Conservation (phyloP, 64 coral and sea anemone genomes). For the Platygyra sinensis region DNA sequence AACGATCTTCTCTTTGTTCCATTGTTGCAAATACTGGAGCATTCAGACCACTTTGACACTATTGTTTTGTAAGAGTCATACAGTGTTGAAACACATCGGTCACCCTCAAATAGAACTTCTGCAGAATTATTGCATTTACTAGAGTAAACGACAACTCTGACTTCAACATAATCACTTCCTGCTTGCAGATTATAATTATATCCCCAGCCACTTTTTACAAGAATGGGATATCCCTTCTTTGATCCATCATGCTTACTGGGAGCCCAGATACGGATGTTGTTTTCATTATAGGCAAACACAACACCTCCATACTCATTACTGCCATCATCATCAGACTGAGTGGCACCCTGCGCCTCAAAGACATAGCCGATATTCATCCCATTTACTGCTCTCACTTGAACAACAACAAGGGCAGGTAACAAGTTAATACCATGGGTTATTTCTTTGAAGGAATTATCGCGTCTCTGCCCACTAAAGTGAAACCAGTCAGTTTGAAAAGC, state of each 20-base stretch:
- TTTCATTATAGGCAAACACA: constrained; percentile 87
- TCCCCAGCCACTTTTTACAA: constrained; percentile 93
- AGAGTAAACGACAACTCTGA: constrained; percentile 67
- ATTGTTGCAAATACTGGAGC: constrained; percentile 96
- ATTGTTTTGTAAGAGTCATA: constrained; percentile 74
- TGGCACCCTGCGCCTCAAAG: constrained; percentile 85
- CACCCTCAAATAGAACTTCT: constrained; percentile 51
- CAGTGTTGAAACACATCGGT: constrained; percentile 58
- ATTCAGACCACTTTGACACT: constrained; percentile 62
- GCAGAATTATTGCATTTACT: constrained; percentile 49
- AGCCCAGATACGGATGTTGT: constrained; percentile 83
- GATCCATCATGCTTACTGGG: constrained; percentile 68
- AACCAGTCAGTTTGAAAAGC: constrained; percentile 77
- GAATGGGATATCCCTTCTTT: constrained; percentile 75
- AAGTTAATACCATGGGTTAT: constrained; percentile 43
- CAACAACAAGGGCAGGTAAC: constrained; percentile 72
- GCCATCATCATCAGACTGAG: constrained; percentile 74
- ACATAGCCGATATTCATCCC: constrained; percentile 76
- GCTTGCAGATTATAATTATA: constrained; percentile 56
- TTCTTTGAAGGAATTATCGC: constrained; percentile 50
- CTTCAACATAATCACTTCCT: constrained; percentile 15
- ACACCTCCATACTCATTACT: constrained; percentile 85
- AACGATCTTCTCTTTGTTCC: constrained; percentile 58
- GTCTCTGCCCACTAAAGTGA: constrained; percentile 48
- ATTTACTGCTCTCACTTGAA: constrained; percentile 58